Evolutionary conservation across 2,113 vertebrate genomes (phyloP).

Genomic region (Lophius piscatorius): DNA sequence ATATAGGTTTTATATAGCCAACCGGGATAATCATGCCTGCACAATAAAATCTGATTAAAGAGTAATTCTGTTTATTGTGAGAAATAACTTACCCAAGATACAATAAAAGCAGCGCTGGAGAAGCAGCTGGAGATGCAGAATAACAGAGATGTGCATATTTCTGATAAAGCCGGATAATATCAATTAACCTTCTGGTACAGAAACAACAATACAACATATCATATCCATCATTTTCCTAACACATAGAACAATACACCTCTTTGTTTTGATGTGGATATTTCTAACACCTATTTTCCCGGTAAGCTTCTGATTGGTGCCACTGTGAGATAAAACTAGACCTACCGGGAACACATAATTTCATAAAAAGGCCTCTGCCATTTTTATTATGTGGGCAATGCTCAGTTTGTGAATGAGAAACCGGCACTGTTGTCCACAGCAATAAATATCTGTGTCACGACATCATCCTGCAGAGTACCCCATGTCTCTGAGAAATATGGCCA

Average conservation of each 20-base stretch:
- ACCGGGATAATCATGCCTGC: too few relatives aligned
- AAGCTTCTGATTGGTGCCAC: constrained; percentile 5
- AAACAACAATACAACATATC: background rate
- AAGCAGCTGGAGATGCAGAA: too few relatives aligned
- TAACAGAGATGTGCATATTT: background rate
- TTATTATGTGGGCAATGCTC: constrained; percentile 21
- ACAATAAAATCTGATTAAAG: too few relatives aligned
- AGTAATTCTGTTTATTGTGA: too few relatives aligned
- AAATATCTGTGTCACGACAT: constrained; percentile 26
- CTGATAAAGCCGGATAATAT: constrained; percentile 14
- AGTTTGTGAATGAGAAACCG: constrained; percentile 11
- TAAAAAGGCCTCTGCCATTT: constrained; percentile 27
- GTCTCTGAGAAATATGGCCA: too few relatives aligned
- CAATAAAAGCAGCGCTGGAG: too few relatives aligned
- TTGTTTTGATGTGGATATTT: constrained; percentile 5
- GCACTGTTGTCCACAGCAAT: constrained; percentile 28
- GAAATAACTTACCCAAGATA: too few relatives aligned
- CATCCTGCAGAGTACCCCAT: constrained; percentile 15
- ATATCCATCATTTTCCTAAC: background rate
- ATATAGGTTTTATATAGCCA: too few relatives aligned
- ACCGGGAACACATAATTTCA: background rate
- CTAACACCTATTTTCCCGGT: too few relatives aligned
- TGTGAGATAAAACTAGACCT: background rate
- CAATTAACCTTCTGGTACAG: constrained; percentile 1
- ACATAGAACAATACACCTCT: background rate